phyloP scores from a whole-genome alignment of 2,797 vertebrate genomes.

The Neoniphon sammara region DNA sequence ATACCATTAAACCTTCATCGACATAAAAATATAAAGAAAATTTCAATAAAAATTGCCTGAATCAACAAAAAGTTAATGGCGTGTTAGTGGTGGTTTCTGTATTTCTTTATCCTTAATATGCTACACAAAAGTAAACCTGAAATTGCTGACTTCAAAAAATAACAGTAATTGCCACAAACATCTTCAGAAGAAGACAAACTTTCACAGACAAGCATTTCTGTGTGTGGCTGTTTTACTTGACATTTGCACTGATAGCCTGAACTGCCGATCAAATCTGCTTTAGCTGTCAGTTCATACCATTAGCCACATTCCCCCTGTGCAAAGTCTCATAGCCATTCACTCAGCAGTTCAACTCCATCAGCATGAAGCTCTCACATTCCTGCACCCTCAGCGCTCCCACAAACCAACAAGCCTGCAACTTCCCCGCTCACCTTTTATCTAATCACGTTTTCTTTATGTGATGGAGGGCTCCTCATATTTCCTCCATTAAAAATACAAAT shows the following conservation, averaged over 20 bases:
- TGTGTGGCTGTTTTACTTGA: slow-evolving; percentile 4
- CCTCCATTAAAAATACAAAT: slow-evolving; percentile 60
- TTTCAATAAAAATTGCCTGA: too few relatives aligned
- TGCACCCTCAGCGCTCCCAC: slow-evolving; percentile 55
- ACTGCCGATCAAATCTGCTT: slow-evolving; percentile 3
- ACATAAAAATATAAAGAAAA: too few relatives aligned
- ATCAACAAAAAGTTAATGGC: too few relatives aligned
- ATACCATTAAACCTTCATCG: too few relatives aligned
- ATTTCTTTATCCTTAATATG: too few relatives aligned
- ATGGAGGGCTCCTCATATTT: slow-evolving; percentile 3
- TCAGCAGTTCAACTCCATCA: slow-evolving; percentile 40
- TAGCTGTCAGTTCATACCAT: not conserved
- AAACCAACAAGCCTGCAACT: slow-evolving; percentile 53
- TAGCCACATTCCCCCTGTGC: not conserved
- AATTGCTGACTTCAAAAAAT: too few relatives aligned
- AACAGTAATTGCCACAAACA: too few relatives aligned
- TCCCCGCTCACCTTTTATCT: slow-evolving; percentile 43
- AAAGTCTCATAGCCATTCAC: not conserved
- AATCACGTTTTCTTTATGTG: slow-evolving; percentile 54
- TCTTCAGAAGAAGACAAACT: too few relatives aligned
- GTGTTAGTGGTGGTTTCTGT: too few relatives aligned
- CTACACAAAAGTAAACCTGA: too few relatives aligned
- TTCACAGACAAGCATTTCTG: not conserved
- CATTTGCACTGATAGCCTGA: too few relatives aligned
- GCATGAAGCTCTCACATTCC: slow-evolving; percentile 25